Evolutionary conservation across 2,113 vertebrate species (phyloP).

Genomic region (Aleadryas rufinucha): DNA sequence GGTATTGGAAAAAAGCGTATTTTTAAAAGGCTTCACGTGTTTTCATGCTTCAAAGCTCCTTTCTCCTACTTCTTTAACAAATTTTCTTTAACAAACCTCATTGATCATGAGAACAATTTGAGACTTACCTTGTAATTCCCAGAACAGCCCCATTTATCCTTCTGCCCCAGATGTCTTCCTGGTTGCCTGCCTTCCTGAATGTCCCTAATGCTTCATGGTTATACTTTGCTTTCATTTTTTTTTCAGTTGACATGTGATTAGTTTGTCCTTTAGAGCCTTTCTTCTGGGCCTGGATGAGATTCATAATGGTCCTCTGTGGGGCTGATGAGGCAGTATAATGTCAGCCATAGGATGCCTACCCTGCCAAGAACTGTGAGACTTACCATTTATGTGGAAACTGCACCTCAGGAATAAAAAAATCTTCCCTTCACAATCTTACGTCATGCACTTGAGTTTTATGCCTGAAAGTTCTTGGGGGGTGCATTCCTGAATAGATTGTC

Average conservation of each 20-base stretch:
- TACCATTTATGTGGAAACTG: not conserved
- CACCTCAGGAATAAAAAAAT: not conserved
- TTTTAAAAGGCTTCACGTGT: not conserved
- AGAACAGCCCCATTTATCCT: not conserved
- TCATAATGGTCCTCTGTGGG: not conserved
- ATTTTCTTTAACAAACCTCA: not conserved
- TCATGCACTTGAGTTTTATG: not conserved
- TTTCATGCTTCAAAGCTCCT: not conserved
- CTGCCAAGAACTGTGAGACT: not conserved
- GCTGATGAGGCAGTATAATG: not conserved
- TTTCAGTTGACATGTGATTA: not conserved
- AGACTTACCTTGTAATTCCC: not conserved
- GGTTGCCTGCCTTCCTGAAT: not conserved
- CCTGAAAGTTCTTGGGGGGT: not conserved
- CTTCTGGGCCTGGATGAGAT: not conserved
- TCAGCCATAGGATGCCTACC: not conserved
- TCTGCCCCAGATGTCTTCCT: not conserved
- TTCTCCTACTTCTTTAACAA: not conserved
- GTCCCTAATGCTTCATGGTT: not conserved
- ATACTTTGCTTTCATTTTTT: not conserved
- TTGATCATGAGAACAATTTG: not conserved
- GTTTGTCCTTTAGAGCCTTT: not conserved
- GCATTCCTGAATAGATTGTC: not conserved
- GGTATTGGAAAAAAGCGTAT: fast-evolving
- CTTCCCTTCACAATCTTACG: not conserved